Base-by-base conservation (phyloP, 2,888 invertebrate genomes). In the Mactromeris polynyma region DNA sequence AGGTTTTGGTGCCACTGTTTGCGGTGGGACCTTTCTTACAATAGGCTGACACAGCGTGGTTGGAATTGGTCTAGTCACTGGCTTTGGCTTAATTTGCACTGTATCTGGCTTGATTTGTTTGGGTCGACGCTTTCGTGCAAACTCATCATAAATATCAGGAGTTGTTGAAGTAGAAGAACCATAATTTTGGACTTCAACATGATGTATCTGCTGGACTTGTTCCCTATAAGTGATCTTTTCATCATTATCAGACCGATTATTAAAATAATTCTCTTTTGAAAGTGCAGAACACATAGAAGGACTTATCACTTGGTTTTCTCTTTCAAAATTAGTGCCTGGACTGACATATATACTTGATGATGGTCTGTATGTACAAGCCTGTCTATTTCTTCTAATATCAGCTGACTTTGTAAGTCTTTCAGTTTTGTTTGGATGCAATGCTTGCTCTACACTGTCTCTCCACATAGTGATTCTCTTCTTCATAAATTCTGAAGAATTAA, bases 81-180 rank as follows among this genome's bases (percentile, higher is more conserved):
- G 80, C 31, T 86, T 86, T 21, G 81, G 83, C 54, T 87, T 87
- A 17, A 87, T 64, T n/a, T 81, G 80, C 21, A 46, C 38, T 11
- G 78, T 21, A 58, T 89, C 89, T 79, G 33, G 36, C 42, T 42
- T 89, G 2, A 54, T 17, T 42, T n/a, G 46, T 58, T 84, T 92
- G 17, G 88, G 86, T 54, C 83, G 88, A 77, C 38, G 51, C 58
- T 86, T 92, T 36, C 92, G 88, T 42, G 92, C 92, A 90, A 90
- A 92, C 40, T 85, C 87, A 83, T 92, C 92, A 89, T 90, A 92
- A 58, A 90, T 89, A 69, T 92, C 92, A 46, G 89, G 89, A 31
- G 88, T 87, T 7, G 83, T 83, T n/a, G 92, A 90, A 17, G 92
- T 89, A 19, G 92, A 92, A 17, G 89, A 86, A 0, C 92, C 92